Evolutionary conservation across 2,888 invertebrate genomes (phyloP).

Genomic region (Tachina fera): DNA sequence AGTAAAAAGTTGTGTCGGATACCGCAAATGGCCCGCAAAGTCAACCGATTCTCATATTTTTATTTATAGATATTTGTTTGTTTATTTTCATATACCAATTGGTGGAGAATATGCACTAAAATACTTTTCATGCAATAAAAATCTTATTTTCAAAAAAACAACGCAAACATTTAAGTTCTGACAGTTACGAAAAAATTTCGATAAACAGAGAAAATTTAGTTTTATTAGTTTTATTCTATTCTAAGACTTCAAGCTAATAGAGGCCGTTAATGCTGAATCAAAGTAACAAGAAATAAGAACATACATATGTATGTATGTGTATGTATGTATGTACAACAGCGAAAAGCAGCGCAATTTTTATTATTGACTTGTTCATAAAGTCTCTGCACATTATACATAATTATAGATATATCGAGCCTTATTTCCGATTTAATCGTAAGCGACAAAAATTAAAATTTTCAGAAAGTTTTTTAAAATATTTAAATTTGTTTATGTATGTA

Average conservation of each 20-base stretch:
- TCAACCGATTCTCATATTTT: too few species aligned
- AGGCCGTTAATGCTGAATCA: conserved; percentile 7
- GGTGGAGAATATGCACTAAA: too few species aligned
- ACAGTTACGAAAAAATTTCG: conserved; percentile 15
- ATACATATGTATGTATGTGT: background rate
- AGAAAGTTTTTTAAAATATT: too few species aligned
- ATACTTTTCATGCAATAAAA: too few species aligned
- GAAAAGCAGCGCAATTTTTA: conserved; percentile 20
- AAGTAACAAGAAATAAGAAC: conserved; percentile 24
- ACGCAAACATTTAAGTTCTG: conserved; percentile 20
- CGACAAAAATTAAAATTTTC: too few species aligned
- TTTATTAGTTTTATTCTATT: conserved; percentile 60
- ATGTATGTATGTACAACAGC: conserved; percentile 40
- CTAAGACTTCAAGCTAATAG: conserved; percentile 49
- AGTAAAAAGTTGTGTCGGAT: too few species aligned
- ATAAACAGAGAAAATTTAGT: conserved; percentile 42
- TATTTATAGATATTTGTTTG: too few species aligned
- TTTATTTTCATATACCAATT: too few species aligned
- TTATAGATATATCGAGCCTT: conserved; percentile 22
- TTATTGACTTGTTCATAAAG: conserved; percentile 60
- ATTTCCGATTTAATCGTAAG: too few species aligned
- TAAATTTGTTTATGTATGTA: too few species aligned
- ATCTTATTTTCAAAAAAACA: background rate
- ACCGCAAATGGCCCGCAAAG: too few species aligned
- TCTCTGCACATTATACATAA: conserved; percentile 31